Conservation (phyloP, 2,888 invertebrate genomes). For the Cheilosia variabilis region DNA sequence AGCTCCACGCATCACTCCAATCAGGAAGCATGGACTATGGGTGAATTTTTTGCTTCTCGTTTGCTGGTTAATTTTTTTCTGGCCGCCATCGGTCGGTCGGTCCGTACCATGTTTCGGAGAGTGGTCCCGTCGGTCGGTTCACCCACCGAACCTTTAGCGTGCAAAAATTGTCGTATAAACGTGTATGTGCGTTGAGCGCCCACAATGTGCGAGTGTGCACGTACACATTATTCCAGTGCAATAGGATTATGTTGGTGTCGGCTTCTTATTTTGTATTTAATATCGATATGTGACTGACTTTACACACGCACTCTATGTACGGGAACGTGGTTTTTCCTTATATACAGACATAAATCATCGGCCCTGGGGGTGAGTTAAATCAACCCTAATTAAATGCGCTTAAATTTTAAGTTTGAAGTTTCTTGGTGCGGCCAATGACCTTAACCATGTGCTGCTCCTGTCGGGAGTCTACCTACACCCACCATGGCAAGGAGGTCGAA, state of each 20-base stretch:
- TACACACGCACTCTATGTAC: constrained; percentile 27
- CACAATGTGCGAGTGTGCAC: not conserved
- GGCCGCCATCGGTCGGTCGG: not conserved
- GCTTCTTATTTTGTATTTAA: constrained; percentile 60
- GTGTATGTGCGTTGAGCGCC: constrained; percentile 21
- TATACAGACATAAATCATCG: constrained; percentile 44
- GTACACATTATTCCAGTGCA: constrained; percentile 25
- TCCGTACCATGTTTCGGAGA: not conserved
- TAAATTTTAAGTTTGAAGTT: constrained; percentile 79
- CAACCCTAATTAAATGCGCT: constrained; percentile 68
- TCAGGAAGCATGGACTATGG: constrained; percentile 50
- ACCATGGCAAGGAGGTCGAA: constrained; percentile 27
- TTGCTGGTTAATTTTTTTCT: constrained; percentile 16
- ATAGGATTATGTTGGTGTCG: constrained; percentile 55
- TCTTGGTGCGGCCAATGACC: constrained; percentile 82
- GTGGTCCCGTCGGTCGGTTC: not conserved
- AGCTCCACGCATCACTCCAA: constrained; percentile 53
- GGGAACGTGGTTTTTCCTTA: constrained; percentile 35
- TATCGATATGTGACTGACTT: constrained; percentile 46
- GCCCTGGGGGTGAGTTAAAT: constrained; percentile 45
- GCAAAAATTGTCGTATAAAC: not conserved
- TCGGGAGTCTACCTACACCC: constrained; percentile 10
- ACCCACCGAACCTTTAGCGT: not conserved
- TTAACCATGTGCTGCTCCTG: constrained; percentile 78
- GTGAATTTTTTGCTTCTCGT: constrained; percentile 17